Percentiles rank a stretch among this genome's conserved stretches.
phyloP scores from a whole-genome alignment of 2,888 invertebrate species.

The Mesorhabditis belari region DNA sequence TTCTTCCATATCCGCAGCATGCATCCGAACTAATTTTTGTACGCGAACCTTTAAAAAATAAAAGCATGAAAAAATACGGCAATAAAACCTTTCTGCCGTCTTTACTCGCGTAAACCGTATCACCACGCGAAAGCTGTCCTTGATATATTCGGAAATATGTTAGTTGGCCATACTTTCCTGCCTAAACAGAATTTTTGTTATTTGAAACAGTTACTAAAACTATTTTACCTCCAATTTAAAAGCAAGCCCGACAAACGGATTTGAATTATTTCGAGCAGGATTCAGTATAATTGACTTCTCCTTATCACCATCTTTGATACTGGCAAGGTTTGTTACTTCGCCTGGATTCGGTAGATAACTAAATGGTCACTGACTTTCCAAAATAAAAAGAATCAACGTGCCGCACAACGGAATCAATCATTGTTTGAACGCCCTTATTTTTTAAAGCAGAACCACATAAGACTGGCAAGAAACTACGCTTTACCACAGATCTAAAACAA shows the following conservation, averaged over 20 bases:
- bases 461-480: conserved; percentile 56
- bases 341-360: conserved; percentile 84
- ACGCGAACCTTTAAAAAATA: conserved; percentile 66
- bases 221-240: conserved; percentile 87
- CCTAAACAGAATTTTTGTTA: conserved; percentile 54
- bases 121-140: conserved; percentile 74
- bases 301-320: conserved; percentile 21
- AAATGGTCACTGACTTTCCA: neutral
- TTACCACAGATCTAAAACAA: neutral
- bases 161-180: conserved; percentile 88
- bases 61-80: neutral
- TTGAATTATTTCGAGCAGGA: conserved; percentile 64
- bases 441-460: conserved; percentile 77
- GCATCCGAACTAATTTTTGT: conserved; percentile 81
- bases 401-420: conserved; percentile 76
- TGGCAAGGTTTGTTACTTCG: conserved; percentile 74
- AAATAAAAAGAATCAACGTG: neutral
- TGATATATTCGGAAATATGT: conserved; percentile 96
- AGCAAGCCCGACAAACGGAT: conserved; percentile 83
- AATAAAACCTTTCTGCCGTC: conserved; percentile 62
- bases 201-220: neutral
- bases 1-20: conserved; percentile 94
- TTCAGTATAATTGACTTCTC: conserved; percentile 52
- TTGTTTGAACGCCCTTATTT: conserved; percentile 92
- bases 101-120: conserved; percentile 79